Evolutionary conservation across 1,140 invertebrate species (phyloP), one percentile per base, ranked within the genome.

Genomic region (Myzus persicae): DNA sequence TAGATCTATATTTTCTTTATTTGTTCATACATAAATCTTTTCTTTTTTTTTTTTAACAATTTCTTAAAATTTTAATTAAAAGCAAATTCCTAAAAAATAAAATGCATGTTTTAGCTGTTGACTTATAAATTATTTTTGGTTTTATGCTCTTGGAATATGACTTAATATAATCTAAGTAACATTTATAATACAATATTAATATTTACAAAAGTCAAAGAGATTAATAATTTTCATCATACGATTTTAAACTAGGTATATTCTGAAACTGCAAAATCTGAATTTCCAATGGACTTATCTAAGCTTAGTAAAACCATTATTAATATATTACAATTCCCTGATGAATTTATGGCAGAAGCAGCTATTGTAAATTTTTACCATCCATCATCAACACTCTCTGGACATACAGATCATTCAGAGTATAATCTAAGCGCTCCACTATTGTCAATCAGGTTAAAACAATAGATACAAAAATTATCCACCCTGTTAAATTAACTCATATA

Each of bases 301-400:
- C 94, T 99, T 85, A 97, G 96, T 88, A 95, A 95, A 94, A 96
- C 96, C 94, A 95, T 99, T 85, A 96, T 97, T 0, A 93, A 95
- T 84, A 94, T 95, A 44, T 94, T 98, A 87, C 97, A 96, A 7
- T 98, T 96, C 94, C 81, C 93, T 20, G 44, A 94, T 1, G 94
- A 96, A 84, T 99, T 97, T 94, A 96, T 95, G 90, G 97, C 98
- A 0, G 97, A 99, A 95, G 98, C 99, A 88, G 98, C 97, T 1
- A 99, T 99, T 94, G 96, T 99, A 0, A 99, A 99, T 95, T 99
- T 97, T 95, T 99, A 99, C 95, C 97, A 98, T 94, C 96, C 98
- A 95, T 97, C 98, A 94, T 99, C 98, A 0, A 98, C 97, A 48
- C 95, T 99, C 46, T 97, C 97, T 59, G 98, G 98, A 1, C 99